These are phyloP conservation scores for Caradrina kadenii DNA, from an alignment of 2,888 invertebrate species.

Conservation along the genomic window DNA sequence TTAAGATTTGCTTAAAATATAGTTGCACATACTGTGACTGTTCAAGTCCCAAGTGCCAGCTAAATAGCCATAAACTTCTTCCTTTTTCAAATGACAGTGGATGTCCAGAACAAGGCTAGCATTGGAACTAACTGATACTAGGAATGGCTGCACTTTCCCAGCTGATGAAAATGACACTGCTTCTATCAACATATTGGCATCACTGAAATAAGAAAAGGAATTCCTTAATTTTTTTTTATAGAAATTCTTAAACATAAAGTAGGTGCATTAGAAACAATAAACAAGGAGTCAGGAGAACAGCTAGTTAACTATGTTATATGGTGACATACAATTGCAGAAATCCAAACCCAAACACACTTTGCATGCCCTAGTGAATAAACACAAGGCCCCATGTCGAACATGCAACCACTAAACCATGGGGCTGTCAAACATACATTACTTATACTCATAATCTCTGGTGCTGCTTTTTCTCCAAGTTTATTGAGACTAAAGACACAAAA, in stretches of 20 bases:
- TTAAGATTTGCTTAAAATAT: too few species aligned
- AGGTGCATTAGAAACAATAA: slow-evolving; percentile 41
- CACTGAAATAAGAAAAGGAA: slow-evolving; percentile 90
- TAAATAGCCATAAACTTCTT: slow-evolving; percentile 98
- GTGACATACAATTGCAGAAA: background rate
- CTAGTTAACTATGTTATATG: background rate
- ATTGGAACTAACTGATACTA: slow-evolving; percentile 96
- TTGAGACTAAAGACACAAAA: slow-evolving; percentile 20
- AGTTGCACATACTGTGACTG: slow-evolving; percentile 94
- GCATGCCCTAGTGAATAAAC: background rate
- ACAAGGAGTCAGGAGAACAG: slow-evolving; percentile 10
- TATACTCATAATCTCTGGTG: background rate
- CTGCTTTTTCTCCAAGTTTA: slow-evolving; percentile 18
- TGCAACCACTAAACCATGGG: background rate
- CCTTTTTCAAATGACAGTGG: slow-evolving; percentile 97
- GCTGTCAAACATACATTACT: background rate
- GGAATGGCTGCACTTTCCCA: slow-evolving; percentile 98
- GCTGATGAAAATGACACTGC: slow-evolving; percentile 96
- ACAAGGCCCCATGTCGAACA: background rate
- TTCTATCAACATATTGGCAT: slow-evolving; percentile 97
- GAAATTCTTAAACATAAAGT: slow-evolving; percentile 17
- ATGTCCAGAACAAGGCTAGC: slow-evolving; percentile 97
- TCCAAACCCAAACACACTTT: background rate
- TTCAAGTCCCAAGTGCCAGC: slow-evolving; percentile 99
- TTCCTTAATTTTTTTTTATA: slow-evolving; percentile 32